Evolutionary conservation across 2,797 vertebrate genomes (phyloP).

Genomic region (Pseudopleuronectes americanus): DNA sequence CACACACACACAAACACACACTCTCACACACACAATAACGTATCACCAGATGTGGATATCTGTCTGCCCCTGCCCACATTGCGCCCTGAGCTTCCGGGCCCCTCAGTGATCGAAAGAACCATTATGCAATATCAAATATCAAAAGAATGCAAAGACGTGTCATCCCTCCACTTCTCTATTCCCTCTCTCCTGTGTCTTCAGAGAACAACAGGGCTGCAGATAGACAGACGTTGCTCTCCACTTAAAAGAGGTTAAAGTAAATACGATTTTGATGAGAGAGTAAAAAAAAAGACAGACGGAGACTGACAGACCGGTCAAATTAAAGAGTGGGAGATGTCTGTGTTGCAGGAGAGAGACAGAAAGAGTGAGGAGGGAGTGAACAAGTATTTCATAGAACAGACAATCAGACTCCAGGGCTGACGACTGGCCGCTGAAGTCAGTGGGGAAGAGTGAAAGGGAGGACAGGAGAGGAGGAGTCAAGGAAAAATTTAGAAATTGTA

Average conservation of each 20-base stretch:
- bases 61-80: slow-evolving; percentile 17
- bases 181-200: slow-evolving; percentile 4
- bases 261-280: slow-evolving; percentile 57
- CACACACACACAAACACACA: background rate
- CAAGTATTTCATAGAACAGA: slow-evolving; percentile 68
- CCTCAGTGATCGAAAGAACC: slow-evolving; percentile 4
- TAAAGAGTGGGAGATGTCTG: slow-evolving; percentile 61
- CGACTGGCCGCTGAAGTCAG: slow-evolving; percentile 45
- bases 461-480: slow-evolving; percentile 57
- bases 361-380: slow-evolving; percentile 59
- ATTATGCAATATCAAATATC: slow-evolving; percentile 60
- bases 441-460: slow-evolving; percentile 53
- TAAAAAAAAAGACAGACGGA: slow-evolving; percentile 34
- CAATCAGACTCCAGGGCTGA: slow-evolving; percentile 66
- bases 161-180: slow-evolving; percentile 24
- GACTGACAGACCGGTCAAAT: slow-evolving; percentile 54
- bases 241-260: slow-evolving; percentile 39
- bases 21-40: slow-evolving; percentile 1
- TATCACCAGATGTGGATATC: slow-evolving; percentile 44
- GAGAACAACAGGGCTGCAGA: slow-evolving; percentile 41
- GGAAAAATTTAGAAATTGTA: slow-evolving; percentile 64
- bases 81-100: background rate
- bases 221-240: slow-evolving; percentile 27
- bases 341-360: slow-evolving; percentile 49
- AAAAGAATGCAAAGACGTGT: slow-evolving; percentile 51